A percentile compares a stretch with the other conserved stretches of the same genome.
Conservation (phyloP, 2,113 vertebrate species). For the Tricholaema leucomelas region DNA sequence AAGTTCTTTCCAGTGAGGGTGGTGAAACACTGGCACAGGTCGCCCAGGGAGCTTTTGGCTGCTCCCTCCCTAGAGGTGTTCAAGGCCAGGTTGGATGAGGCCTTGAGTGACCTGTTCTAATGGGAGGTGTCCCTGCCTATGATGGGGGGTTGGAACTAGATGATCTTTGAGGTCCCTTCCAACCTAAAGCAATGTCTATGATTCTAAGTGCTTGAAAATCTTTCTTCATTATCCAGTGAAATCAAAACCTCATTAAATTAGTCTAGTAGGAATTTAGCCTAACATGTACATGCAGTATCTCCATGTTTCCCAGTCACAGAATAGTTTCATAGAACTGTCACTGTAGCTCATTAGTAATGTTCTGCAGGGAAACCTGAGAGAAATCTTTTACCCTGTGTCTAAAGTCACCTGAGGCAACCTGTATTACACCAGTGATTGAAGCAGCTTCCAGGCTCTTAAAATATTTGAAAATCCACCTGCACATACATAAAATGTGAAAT, state of each 20-base stretch:
- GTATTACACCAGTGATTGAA: not conserved
- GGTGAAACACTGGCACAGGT: no score
- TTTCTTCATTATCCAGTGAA: not conserved
- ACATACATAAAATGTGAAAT: not conserved
- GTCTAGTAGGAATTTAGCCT: not conserved
- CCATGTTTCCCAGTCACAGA: not conserved
- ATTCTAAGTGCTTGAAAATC: not conserved
- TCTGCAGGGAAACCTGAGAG: not conserved
- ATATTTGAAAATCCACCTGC: not conserved
- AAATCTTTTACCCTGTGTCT: not conserved
- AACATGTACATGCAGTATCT: not conserved
- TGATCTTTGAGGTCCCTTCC: no score
- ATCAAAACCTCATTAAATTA: not conserved
- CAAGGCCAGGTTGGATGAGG: no score
- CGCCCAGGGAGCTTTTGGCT: no score
- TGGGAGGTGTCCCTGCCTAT: no score
- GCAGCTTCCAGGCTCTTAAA: not conserved
- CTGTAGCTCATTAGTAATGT: not conserved
- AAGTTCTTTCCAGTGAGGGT: no score
- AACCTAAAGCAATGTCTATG: not conserved
- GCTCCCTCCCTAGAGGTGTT: no score
- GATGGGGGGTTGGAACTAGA: no score
- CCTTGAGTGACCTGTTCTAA: no score
- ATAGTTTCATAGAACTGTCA: no score
- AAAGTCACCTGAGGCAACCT: not conserved